Evolutionary conservation across 1,140 invertebrate species (phyloP).

Genomic region (Battus philenor): DNA sequence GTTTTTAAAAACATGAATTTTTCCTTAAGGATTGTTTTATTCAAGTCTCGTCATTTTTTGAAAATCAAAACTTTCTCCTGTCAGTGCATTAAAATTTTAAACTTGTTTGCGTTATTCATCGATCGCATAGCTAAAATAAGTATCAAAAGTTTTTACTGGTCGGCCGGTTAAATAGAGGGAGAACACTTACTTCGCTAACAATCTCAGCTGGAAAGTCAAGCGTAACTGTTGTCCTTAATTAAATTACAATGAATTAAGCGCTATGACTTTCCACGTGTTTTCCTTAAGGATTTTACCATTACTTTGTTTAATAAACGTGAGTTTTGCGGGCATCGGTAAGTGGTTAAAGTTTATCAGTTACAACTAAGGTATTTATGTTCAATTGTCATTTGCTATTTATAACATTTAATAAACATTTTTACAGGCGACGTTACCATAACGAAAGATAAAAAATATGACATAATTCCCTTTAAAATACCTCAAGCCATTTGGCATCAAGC

Average conservation of each 20-base stretch:
- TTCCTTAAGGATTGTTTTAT: constrained; percentile 3
- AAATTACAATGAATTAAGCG: constrained; percentile 12
- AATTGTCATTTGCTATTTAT: neutral
- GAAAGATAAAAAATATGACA: constrained; percentile 42
- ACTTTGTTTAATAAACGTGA: constrained; percentile 3
- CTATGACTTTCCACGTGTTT: constrained; percentile 1
- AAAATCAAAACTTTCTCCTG: constrained; percentile 57
- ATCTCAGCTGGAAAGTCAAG: constrained; percentile 48
- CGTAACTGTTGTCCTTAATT: constrained; percentile 38
- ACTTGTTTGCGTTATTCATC: constrained; percentile 61
- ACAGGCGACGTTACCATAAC: constrained; percentile 42
- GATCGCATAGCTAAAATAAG: constrained; percentile 48
- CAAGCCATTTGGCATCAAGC: constrained; percentile 50
- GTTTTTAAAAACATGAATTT: too few species aligned
- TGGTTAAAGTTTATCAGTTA: neutral
- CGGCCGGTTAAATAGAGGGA: constrained; percentile 62
- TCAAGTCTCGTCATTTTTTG: constrained; percentile 20
- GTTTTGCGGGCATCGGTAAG: constrained; percentile 14
- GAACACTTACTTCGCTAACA: constrained; percentile 43
- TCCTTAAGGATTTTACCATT: neutral
- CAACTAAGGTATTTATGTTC: neutral
- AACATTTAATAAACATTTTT: constrained; percentile 3
- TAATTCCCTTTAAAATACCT: constrained; percentile 52
- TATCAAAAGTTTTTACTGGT: constrained; percentile 47
- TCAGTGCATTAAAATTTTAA: constrained; percentile 67